Evolutionary conservation across 1,140 invertebrate species (phyloP).

Genomic region (Nixonia krombeini): DNA sequence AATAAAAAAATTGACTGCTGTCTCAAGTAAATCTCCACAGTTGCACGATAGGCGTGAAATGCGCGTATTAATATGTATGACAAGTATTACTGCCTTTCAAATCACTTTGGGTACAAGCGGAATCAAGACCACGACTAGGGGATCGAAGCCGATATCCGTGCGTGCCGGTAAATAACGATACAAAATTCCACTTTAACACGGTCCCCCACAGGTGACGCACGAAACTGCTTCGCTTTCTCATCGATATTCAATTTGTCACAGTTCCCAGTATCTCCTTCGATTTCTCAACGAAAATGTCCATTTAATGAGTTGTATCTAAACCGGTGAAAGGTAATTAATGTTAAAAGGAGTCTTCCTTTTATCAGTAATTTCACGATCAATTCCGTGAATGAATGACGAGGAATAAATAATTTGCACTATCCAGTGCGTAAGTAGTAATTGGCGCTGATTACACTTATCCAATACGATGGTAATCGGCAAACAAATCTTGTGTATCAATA

Average conservation of each 20-base stretch:
- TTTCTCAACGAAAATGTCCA: no score
- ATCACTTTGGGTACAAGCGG: slow-evolving; percentile 46
- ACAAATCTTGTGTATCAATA: slow-evolving; percentile 50
- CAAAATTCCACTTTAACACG: slow-evolving; percentile 42
- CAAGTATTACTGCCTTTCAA: slow-evolving; percentile 52
- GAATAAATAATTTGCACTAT: slow-evolving; percentile 32
- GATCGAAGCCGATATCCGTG: slow-evolving; percentile 41
- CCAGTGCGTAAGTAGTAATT: slow-evolving; percentile 30
- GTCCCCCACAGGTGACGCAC: no score
- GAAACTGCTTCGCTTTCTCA: no score
- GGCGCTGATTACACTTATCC: slow-evolving; percentile 45
- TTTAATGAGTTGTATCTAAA: no score
- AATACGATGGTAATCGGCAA: slow-evolving; percentile 36
- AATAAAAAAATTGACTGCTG: slow-evolving; percentile 60
- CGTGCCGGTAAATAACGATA: slow-evolving; percentile 45
- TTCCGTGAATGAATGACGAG: neutral
- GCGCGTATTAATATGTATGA: slow-evolving; percentile 69
- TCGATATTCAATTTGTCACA: slow-evolving; percentile 19
- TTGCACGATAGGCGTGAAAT: slow-evolving; percentile 67
- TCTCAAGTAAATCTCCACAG: slow-evolving; percentile 67
- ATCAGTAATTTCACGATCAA: no score
- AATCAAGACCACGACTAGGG: slow-evolving; percentile 46
- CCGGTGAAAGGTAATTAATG: no score
- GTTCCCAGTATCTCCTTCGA: slow-evolving; percentile 8
- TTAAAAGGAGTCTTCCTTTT: no score